Evolutionary conservation across 2,113 vertebrate species (phyloP), one percentile per base, ranked within the genome.

Genomic region (Corythaixoides concolor): DNA sequence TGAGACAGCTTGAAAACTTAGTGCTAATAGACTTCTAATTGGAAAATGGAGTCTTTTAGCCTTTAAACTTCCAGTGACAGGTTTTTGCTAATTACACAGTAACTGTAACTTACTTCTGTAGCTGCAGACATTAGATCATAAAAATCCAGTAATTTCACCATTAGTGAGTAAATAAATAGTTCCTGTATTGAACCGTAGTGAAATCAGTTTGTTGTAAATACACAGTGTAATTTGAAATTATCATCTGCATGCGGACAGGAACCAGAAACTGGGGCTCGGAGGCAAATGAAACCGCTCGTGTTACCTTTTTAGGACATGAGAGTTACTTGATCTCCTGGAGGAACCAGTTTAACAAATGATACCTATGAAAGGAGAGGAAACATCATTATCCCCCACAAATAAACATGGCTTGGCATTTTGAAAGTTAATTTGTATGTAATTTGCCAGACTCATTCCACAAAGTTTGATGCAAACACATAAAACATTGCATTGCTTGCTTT

Each of bases 261-360:
- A 90, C 30, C 95, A 64, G 88, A 94, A 96, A 93, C 88, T 91
- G 55, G 22, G 59, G 63, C 62, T 95, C 33, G 4, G 33, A 85
- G 90, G n/a, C 74, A 93, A 93, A 72, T 64, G 81, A 84, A 97
- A 72, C 58, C 3, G 77, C 83, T 94, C 94, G 66, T 30, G 28
- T 95, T 97, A n/a, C 97, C 73, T 93, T 95, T 96, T 93, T 95
- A 95, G 88, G 95, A 70, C 49, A 17, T 16, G 15, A 78, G 83
- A 53, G 90, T 85, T 97, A 96, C 89, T 96, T 98, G 93, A 97
- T 96, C 96, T 96, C 58, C 70, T 81, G 78, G 80, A 96, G n/a
- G 63, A 95, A 79, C 90, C 86, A 89, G 79, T 97, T 97, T 89
- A 95, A 95, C 85, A 96, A 91, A 94, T 84, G 86, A 93, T 97